Evolutionary conservation across 2,888 invertebrate species (phyloP).

Genomic region (Mylabris sibirica): DNA sequence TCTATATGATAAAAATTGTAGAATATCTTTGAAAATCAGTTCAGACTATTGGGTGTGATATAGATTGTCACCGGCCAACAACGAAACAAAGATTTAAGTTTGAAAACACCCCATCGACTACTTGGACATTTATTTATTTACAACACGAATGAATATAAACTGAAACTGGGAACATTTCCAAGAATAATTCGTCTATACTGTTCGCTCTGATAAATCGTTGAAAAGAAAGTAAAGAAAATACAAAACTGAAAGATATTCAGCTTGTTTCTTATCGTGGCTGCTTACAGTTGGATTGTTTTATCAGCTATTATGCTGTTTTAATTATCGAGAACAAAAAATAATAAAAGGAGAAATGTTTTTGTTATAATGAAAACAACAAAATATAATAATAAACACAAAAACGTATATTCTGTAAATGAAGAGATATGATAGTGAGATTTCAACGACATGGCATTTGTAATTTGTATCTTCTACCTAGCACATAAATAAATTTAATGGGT

Average conservation of each 20-base stretch:
- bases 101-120: constrained; percentile 13
- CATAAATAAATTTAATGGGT: constrained; percentile 6
- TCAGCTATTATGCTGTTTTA: background rate
- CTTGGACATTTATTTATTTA: constrained; percentile 19
- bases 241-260: background rate
- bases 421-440: background rate
- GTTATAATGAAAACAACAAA: background rate
- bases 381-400: background rate
- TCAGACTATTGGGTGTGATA: constrained; percentile 1
- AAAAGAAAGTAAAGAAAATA: background rate
- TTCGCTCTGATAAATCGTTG: background rate
- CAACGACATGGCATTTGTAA: constrained; percentile 1
- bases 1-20: background rate
- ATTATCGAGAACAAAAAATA: background rate
- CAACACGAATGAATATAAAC: constrained; percentile 5
- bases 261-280: background rate
- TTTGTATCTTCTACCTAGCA: background rate
- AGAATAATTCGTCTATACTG: background rate
- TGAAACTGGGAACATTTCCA: constrained; percentile 6
- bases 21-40: background rate
- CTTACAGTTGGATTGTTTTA: constrained; percentile 3
- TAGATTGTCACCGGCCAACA: constrained; percentile 1
- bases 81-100: constrained; percentile 9
- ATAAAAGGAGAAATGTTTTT: background rate
- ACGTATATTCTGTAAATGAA: background rate